phyloP scores from a whole-genome alignment of 2,113 vertebrate genomes.

The Sisor rabdophorus region DNA sequence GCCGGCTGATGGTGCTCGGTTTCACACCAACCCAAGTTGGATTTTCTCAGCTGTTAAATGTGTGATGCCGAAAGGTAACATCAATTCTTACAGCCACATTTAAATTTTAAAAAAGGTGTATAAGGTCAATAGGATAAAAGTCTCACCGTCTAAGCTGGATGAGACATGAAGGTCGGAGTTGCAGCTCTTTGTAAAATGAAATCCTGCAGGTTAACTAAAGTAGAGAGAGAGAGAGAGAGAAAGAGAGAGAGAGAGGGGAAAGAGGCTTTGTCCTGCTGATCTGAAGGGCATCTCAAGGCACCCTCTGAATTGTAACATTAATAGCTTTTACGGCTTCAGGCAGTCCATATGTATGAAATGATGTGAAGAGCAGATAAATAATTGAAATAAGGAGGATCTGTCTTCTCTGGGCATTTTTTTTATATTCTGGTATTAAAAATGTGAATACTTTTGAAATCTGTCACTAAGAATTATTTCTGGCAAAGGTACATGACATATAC shows the following conservation, averaged over 20 bases:
- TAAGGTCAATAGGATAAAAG: constrained; percentile 16
- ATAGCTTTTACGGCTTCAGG: constrained; percentile 25
- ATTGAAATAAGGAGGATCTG: constrained; percentile 23
- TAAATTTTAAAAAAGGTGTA: not conserved
- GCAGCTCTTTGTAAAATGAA: constrained; percentile 10
- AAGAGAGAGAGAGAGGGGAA: constrained; percentile 14
- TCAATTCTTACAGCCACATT: constrained; percentile 49
- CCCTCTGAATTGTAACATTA: constrained; percentile 25
- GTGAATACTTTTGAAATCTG: constrained; percentile 1
- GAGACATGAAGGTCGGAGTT: not conserved
- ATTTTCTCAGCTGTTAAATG: not conserved
- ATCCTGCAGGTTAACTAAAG: constrained; percentile 10
- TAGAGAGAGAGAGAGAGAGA: not conserved
- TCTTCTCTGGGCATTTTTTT: constrained; percentile 13
- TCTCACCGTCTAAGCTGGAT: not conserved
- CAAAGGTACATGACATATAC: too few species aligned
- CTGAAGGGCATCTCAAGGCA: constrained; percentile 18
- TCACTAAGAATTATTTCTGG: constrained; percentile 2
- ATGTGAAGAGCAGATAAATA: constrained; percentile 27
- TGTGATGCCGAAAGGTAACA: not conserved
- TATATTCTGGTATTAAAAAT: not conserved
- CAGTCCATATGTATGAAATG: not conserved
- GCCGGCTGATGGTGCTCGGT: constrained; percentile 3
- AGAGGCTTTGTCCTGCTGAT: constrained; percentile 14
- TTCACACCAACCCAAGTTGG: constrained; percentile 5